Conservation (phyloP, 37 sponge, comb jelly and placozoan genomes). For the Chondrosia reniformis region DNA sequence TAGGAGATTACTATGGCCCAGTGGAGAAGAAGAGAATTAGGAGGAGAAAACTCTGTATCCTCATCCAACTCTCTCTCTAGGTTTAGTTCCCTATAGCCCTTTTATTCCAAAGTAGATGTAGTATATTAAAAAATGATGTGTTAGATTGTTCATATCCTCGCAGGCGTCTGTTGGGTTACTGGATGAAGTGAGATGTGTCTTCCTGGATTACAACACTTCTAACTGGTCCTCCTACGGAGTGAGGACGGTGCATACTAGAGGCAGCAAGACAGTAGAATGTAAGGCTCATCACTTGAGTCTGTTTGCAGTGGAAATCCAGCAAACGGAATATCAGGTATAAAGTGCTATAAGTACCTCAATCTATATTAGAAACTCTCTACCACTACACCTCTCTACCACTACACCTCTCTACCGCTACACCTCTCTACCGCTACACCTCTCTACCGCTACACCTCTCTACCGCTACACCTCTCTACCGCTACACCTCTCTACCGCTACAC, state of each 20-base stretch:
- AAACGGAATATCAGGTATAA: not conserved
- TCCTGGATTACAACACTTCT: not conserved
- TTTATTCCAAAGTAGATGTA: no score
- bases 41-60: no score
- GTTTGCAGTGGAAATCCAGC: not conserved
- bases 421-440: not conserved
- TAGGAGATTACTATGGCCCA: no score
- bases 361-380: not conserved
- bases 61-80: no score
- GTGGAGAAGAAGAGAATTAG: no score
- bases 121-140: no score
- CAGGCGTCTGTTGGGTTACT: not conserved
- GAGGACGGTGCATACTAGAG: no score
- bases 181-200: not conserved
- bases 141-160: not conserved
- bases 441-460: not conserved
- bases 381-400: not conserved
- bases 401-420: not conserved
- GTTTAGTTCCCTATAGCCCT: no score
- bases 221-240: conserved; percentile 5
- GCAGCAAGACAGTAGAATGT: not conserved
- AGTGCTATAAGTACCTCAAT: not conserved
- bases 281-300: not conserved
- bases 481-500: not conserved
- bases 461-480: not conserved